These are phyloP conservation scores for Halcyon senegalensis DNA, from an alignment of 2,113 vertebrate genomes.

Conservation along the genomic window DNA sequence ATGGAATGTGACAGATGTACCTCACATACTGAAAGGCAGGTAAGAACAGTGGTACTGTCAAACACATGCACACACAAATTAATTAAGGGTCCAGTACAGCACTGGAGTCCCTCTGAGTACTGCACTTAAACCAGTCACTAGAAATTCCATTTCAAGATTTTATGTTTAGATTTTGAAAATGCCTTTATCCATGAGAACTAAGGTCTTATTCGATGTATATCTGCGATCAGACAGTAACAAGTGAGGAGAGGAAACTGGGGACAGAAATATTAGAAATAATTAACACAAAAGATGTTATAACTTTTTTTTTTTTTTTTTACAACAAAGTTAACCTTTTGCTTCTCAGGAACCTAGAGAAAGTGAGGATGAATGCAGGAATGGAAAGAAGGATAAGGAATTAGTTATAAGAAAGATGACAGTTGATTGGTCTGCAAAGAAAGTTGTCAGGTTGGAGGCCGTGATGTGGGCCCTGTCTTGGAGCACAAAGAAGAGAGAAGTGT, in stretches of 20 bases:
- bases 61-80: neutral
- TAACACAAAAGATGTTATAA: neutral
- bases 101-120: neutral
- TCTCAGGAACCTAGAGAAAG: neutral
- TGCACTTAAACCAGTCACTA: neutral
- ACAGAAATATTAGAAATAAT: neutral
- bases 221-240: neutral
- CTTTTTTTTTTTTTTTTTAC: neutral
- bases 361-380: neutral
- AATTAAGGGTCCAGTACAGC: neutral
- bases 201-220: neutral
- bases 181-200: neutral
- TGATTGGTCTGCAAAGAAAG: neutral
- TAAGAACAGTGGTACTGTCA: neutral
- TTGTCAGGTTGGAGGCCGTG: neutral
- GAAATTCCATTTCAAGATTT: neutral
- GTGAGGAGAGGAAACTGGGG: neutral
- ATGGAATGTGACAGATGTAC: neutral
- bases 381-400: neutral
- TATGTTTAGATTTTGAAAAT: neutral
- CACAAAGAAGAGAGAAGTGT: neutral
- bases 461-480: neutral
- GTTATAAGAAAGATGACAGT: neutral
- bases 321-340: neutral
- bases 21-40: neutral